These are phyloP conservation scores for Hippocampus zosterae DNA, from an alignment of 2,113 vertebrate genomes.

Conservation along the genomic window DNA sequence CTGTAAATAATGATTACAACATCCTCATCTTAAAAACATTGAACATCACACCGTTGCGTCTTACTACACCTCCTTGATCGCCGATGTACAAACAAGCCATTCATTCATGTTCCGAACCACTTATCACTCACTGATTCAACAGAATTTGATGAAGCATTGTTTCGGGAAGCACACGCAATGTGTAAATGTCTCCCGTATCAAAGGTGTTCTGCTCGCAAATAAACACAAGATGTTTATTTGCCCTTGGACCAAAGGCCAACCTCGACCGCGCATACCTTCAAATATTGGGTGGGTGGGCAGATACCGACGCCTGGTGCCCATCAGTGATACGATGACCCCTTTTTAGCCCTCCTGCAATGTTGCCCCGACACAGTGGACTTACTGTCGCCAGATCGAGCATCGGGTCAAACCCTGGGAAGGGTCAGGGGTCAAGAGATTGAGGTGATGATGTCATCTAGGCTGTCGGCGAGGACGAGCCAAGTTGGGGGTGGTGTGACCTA, in stretches of 20 bases:
- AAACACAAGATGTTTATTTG: conserved; percentile 23
- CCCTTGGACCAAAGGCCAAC: conserved; percentile 18
- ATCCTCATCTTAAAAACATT: neutral
- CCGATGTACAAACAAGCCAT: no score
- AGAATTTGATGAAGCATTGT: neutral
- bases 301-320: conserved; percentile 36
- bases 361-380: conserved; percentile 50
- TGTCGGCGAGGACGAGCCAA: conserved; percentile 40
- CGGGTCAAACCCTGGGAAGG: conserved; percentile 59
- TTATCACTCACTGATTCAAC: neutral
- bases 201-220: conserved; percentile 9
- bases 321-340: conserved; percentile 51
- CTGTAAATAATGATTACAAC: neutral
- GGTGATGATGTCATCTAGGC: conserved; percentile 69
- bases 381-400: conserved; percentile 59
- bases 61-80: no score
- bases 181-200: neutral
- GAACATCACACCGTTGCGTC: no score
- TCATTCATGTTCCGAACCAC: no score
- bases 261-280: conserved; percentile 8
- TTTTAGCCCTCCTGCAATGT: conserved; percentile 38
- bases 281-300: conserved; percentile 21
- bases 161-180: neutral
- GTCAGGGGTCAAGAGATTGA: conserved; percentile 58
- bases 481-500: conserved; percentile 21